Evolutionary conservation across 2,888 invertebrate species (phyloP), one percentile per base, ranked within the genome.

Genomic region (Agrotis puta): DNA sequence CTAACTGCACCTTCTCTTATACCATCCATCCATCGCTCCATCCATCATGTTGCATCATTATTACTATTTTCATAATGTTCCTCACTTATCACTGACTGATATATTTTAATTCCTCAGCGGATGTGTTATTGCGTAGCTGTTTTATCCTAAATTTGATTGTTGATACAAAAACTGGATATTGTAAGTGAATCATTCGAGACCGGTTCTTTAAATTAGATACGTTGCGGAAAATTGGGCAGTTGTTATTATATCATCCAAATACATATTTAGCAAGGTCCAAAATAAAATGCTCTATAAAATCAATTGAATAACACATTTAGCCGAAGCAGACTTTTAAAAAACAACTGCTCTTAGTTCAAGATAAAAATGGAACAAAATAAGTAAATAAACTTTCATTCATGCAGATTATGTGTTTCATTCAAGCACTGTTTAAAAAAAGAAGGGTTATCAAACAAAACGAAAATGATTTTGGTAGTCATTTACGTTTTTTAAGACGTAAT

Each of bases 31-130:
- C 39, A 74, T 74, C 62, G 69, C 47, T 57, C n/a, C 33, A 74
- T 74, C 62, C 69, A 47, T 56, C 20, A 22, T 6, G 59, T 81
- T 83, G 45, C 83, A 39, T 79, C 68, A 76, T 39, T 9, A 1
- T 53, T 64, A 70, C 68, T 70, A 79, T 80, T 85, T 83, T 82
- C 77, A 85, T 83, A 87, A 85, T 64, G 77, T 84, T 85, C 84
- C 70, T 67, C 72, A 81, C 67, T 74, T 64, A 74, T 83, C 85
- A 71, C 82, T 81, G 58, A 65, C 20, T 59, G 65, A 69, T 72
- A 64, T 69, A 67, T 74, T 67, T 9, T 56, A 59, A 73, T 71
- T 71, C 47, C 27, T 53, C 18, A 57, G n/a, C 61, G 78, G 71
- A 83, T 72, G 18, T 69, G 39, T 33, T 68, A 59, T 83, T 79